Percentiles rank a stretch among this genome's conserved stretches.
Conservation (phyloP, 1,140 invertebrate genomes). For the Platorchestia sp. region DNA sequence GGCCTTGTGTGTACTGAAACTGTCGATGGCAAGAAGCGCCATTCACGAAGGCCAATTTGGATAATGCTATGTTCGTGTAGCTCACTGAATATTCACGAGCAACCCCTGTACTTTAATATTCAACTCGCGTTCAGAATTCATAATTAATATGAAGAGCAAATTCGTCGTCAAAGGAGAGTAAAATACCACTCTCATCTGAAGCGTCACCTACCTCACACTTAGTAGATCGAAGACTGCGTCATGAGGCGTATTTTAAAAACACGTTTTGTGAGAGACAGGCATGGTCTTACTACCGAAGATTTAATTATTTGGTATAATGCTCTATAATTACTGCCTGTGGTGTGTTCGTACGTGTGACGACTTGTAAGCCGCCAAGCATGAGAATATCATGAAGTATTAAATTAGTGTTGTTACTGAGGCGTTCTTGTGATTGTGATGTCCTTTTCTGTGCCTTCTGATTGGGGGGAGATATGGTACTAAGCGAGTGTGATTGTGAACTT, state of each 20-base stretch:
- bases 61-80: no score
- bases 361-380: not conserved
- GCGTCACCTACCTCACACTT: not conserved
- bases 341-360: not conserved
- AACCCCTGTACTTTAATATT: not conserved
- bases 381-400: not conserved
- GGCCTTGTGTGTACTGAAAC: not conserved
- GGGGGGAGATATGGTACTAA: not conserved
- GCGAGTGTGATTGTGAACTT: not conserved
- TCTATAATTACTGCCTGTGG: not conserved
- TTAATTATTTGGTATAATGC: not conserved
- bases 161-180: not conserved
- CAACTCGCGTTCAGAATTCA: not conserved
- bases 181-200: not conserved
- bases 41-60: not conserved
- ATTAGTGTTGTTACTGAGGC: not conserved
- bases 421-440: not conserved
- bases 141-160: not conserved
- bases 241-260: not conserved
- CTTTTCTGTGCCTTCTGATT: not conserved
- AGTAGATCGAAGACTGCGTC: not conserved
- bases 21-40: not conserved
- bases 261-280: not conserved
- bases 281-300: not conserved
- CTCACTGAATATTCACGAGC: no score